Conservation (phyloP, 2,888 invertebrate genomes). For the Phrixothrix hirtus region DNA sequence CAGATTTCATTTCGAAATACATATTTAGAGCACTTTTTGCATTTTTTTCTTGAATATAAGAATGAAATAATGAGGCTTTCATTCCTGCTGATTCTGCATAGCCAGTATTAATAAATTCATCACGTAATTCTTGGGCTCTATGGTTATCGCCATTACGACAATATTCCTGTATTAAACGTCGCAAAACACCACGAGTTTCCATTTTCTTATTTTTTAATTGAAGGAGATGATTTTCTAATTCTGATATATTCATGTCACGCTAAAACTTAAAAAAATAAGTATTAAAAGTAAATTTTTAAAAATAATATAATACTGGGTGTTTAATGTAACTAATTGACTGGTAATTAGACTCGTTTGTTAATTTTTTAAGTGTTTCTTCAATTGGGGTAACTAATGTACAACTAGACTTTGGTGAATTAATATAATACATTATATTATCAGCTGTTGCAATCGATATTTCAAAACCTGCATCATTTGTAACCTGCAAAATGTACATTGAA, state of each 20-base stretch:
- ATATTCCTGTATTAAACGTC: slow-evolving; percentile 64
- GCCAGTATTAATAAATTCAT: slow-evolving; percentile 56
- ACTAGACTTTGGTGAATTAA: slow-evolving; percentile 5
- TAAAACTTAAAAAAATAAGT: slow-evolving; percentile 41
- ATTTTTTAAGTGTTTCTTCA: slow-evolving; percentile 24
- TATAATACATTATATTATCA: slow-evolving; percentile 27
- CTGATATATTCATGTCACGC: slow-evolving; percentile 66
- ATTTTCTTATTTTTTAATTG: slow-evolving; percentile 69
- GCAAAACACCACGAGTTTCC: slow-evolving; percentile 68
- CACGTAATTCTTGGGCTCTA: slow-evolving; percentile 61
- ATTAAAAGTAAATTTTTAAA: no score
- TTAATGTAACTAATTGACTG: slow-evolving; percentile 39
- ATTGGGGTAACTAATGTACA: no score
- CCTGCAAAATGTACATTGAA: no score
- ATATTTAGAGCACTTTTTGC: slow-evolving; percentile 60
- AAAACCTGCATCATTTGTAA: slow-evolving; percentile 31
- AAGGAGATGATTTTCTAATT: slow-evolving; percentile 65
- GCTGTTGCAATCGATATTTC: slow-evolving; percentile 29
- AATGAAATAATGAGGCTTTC: slow-evolving; percentile 66
- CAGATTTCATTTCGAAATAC: slow-evolving; percentile 59
- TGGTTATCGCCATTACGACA: slow-evolving; percentile 61
- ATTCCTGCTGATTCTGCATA: slow-evolving; percentile 67
- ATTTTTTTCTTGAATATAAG: slow-evolving; percentile 62
- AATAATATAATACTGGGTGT: no score
- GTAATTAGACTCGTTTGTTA: slow-evolving; percentile 31